Conservation (phyloP, 2,888 invertebrate species). For the Chloromyia formosa region DNA sequence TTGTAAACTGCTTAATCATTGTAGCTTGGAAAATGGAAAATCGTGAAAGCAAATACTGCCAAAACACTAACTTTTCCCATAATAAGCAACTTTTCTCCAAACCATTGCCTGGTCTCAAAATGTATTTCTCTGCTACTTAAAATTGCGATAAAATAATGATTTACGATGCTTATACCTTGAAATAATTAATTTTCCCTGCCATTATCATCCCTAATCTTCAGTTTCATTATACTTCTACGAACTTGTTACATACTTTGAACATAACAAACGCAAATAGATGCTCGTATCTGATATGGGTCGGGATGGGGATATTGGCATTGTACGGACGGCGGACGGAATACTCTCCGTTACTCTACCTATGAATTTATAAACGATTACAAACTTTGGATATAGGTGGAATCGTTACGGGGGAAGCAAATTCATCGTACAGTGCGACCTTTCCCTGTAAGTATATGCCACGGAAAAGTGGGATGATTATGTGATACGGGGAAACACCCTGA, state of each 20-base stretch:
- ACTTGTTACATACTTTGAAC: conserved; percentile 14
- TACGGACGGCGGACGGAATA: too few species aligned
- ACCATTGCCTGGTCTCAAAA: not conserved
- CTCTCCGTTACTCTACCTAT: not conserved
- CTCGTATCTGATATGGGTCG: not conserved
- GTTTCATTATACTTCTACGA: conserved; percentile 34
- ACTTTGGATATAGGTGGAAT: not conserved
- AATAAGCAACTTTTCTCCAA: conserved; percentile 24
- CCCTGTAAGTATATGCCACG: not conserved
- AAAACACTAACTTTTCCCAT: not conserved
- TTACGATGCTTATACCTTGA: conserved; percentile 51
- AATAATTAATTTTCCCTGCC: conserved; percentile 52
- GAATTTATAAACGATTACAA: conserved; percentile 41
- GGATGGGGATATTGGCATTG: not conserved
- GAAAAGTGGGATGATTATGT: not conserved
- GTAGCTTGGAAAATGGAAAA: not conserved
- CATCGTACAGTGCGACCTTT: not conserved
- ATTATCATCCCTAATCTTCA: conserved; percentile 50
- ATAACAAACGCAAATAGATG: not conserved
- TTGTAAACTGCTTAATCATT: conserved; percentile 2
- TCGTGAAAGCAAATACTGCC: not conserved
- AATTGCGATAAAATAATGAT: conserved; percentile 52
- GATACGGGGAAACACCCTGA: not conserved
- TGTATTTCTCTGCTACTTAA: not conserved
- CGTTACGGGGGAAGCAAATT: not conserved